These are phyloP conservation scores for Manis javanica DNA, from an alignment of 2,797 vertebrate species.

Conservation along the genomic window DNA sequence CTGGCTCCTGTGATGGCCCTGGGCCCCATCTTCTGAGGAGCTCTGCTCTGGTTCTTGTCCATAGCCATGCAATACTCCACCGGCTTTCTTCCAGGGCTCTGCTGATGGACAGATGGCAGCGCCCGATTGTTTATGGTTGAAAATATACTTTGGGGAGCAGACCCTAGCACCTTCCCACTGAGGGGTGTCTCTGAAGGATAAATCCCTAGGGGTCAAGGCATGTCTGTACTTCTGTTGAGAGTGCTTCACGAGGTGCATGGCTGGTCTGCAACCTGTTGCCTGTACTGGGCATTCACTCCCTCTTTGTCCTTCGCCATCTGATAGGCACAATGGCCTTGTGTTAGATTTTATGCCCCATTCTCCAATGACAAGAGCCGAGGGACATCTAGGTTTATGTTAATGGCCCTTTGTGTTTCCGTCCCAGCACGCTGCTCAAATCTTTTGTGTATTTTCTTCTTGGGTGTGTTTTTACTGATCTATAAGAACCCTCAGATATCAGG, in stretches of 20 bases:
- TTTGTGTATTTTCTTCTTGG: neutral
- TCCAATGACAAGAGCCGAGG: fast-evolving
- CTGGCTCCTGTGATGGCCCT: neutral
- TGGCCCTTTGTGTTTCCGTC: neutral
- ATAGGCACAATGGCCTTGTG: fast-evolving
- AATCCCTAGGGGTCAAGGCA: neutral
- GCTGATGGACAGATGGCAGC: fast-evolving
- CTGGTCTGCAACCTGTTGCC: fast-evolving
- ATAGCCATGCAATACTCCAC: fast-evolving
- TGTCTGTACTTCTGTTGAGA: neutral
- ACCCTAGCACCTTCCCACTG: neutral
- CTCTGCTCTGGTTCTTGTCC: neutral
- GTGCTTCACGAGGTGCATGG: too few species aligned
- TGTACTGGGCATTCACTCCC: fast-evolving
- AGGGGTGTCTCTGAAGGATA: neutral
- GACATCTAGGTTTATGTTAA: neutral
- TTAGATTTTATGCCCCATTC: neutral
- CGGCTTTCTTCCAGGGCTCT: neutral
- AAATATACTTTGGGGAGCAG: neutral
- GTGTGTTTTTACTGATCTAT: neutral
- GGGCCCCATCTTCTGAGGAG: neutral
- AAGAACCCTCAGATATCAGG: neutral
- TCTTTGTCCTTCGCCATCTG: fast-evolving
- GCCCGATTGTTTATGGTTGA: fast-evolving
- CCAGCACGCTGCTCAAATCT: fast-evolving